phyloP scores from a whole-genome alignment of 2,797 vertebrate species.

The Rhinoraja longicauda region DNA sequence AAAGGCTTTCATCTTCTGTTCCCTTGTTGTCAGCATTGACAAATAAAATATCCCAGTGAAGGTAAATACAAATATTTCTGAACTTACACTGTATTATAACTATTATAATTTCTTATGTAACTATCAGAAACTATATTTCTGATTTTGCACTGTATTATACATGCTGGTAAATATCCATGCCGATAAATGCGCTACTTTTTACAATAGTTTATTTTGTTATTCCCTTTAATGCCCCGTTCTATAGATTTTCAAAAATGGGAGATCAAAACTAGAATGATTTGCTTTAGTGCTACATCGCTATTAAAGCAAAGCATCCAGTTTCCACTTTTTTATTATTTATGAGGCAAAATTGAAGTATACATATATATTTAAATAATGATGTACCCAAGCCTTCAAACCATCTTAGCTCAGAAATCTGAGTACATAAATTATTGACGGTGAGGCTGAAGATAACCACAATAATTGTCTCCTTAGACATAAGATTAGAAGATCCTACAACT shows the following conservation, averaged over 20 bases:
- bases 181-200: neutral
- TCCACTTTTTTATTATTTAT: neutral
- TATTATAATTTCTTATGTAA: too few relatives aligned
- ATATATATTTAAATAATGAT: neutral
- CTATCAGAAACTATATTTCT: neutral
- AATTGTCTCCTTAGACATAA: neutral
- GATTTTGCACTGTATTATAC: neutral
- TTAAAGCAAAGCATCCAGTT: neutral
- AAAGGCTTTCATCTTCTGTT: neutral
- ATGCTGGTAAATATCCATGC: neutral
- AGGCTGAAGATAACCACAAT: neutral
- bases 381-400: neutral
- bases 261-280: neutral
- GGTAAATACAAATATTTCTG: neutral
- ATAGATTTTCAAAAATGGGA: neutral
- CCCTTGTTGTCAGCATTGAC: neutral
- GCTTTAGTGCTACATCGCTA: neutral
- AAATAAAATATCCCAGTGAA: neutral
- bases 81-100: neutral
- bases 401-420: neutral
- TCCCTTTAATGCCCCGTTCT: neutral
- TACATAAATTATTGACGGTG: neutral
- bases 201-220: neutral
- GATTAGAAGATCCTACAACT: neutral
- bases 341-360: neutral